A percentile compares a stretch with the other conserved stretches of the same genome.
phyloP scores from a whole-genome alignment of 2,797 vertebrate species.

The Acanthis flammea region DNA sequence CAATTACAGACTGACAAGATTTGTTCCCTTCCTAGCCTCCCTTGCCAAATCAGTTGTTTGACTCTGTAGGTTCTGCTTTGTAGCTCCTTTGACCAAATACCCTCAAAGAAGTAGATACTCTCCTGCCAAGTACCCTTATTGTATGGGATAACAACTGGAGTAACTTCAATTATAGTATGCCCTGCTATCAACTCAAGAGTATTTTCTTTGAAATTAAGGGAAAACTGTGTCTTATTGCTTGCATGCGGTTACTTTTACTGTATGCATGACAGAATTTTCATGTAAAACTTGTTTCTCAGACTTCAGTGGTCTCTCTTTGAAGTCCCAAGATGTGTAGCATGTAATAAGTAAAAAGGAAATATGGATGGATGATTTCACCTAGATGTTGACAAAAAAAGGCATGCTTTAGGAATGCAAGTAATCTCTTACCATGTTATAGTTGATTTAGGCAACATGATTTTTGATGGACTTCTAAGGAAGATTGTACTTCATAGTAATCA shows the following conservation, averaged over 20 bases:
- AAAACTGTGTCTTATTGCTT: neutral
- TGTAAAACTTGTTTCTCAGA: neutral
- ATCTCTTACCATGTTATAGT: neutral
- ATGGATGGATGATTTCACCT: neutral
- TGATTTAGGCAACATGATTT: neutral
- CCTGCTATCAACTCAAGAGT: neutral
- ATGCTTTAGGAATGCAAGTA: neutral
- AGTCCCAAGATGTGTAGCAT: neutral
- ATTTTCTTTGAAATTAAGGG: neutral
- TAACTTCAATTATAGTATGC: neutral
- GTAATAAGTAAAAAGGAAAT: neutral
- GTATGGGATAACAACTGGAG: neutral
- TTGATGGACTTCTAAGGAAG: neutral
- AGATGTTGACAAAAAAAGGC: neutral
- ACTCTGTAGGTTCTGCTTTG: neutral
- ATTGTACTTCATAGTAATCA: neutral
- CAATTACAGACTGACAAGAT: neutral
- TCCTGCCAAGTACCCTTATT: fast-evolving
- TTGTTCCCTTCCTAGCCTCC: neutral
- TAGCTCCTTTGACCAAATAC: neutral
- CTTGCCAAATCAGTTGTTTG: neutral
- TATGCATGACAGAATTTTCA: neutral
- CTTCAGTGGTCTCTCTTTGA: neutral
- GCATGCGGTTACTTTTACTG: neutral
- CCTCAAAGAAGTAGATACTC: neutral